Evolutionary conservation across 2,113 vertebrate genomes (phyloP), one percentile per base, ranked within the genome.

Genomic region (Alosa alosa): DNA sequence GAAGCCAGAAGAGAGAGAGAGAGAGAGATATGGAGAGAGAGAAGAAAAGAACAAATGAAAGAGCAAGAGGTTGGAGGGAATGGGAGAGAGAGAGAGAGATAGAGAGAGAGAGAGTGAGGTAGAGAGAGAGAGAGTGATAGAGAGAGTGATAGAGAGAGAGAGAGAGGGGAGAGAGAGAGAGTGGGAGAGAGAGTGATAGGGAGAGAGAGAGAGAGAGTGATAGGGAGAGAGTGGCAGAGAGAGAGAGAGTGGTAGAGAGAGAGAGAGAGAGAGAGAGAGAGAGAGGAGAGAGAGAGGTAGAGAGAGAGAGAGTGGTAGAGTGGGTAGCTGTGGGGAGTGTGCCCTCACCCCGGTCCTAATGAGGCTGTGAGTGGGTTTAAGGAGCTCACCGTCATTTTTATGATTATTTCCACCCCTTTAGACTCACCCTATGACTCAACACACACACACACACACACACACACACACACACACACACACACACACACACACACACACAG

Each of bases 381-480:
- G 49, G 84, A 82, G 41, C 39, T 93, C 81, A 75, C 89, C 92
- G 93, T 4, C 41, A 46, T 45, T 41, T 72, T 45, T 46, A 78
- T 36, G 41, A 17, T 22, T 25, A 41, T 18, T 22, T 64, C 20
- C 85, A 22, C 45, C 47, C 85, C 41, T 41, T 44, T 52, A 60
- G 50, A 68, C 78, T 46, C 72, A 82, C 75, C 20, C 50, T 44
- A 22, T 45, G 20, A 64, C 83, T 57, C 52, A 84, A 52, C 60
- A 72, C n/a, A 72, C 64, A 72, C 64, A 31, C n/a, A 50, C 84
- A 78, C 25, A 47, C 13, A 47, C 11, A 41, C 44, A 36, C 25
- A 72, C 60, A 75, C 36, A 57, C 49, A 55, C 60, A 36, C 50
- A 81, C 49, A 47, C 84, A 84, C 83, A 82, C 90, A 82, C 86